These are phyloP conservation scores for Bradypodion pumilum DNA, from an alignment of 2,797 vertebrate species.

Conservation along the genomic window DNA sequence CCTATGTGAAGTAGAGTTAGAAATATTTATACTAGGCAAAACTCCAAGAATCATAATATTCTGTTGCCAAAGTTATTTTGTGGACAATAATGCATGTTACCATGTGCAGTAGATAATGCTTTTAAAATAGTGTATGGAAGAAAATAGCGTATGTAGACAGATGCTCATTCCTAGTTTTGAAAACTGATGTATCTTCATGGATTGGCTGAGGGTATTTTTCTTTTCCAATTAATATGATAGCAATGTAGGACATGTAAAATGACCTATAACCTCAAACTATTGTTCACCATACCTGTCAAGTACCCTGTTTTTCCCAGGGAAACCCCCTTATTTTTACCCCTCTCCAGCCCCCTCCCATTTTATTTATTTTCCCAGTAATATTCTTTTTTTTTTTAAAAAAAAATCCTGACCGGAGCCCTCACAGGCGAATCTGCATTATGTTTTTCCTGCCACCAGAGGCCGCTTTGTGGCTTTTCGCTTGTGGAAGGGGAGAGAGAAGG, in stretches of 20 bases:
- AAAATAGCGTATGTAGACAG: constrained; percentile 43
- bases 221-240: not conserved
- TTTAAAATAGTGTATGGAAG: constrained; percentile 58
- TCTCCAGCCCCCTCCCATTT: no score
- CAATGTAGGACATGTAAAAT: constrained; percentile 2
- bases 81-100: constrained; percentile 70
- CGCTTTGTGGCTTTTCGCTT: no score
- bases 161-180: constrained; percentile 48
- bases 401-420: no score
- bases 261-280: not conserved
- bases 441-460: no score
- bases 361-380: no score
- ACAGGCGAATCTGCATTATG: no score
- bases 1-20: constrained; percentile 71
- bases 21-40: constrained; percentile 74
- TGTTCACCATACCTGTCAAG: no score
- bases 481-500: no score
- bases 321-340: no score
- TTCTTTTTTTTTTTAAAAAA: no score
- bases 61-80: constrained; percentile 72
- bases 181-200: constrained; percentile 53
- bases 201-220: constrained; percentile 10
- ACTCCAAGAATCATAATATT: constrained; percentile 72
- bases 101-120: constrained; percentile 69
- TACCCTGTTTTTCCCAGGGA: no score